A percentile compares a stretch with the other conserved stretches of the same genome.
Conservation (phyloP, 23 tunicate species). For the Ascidia mentula region DNA sequence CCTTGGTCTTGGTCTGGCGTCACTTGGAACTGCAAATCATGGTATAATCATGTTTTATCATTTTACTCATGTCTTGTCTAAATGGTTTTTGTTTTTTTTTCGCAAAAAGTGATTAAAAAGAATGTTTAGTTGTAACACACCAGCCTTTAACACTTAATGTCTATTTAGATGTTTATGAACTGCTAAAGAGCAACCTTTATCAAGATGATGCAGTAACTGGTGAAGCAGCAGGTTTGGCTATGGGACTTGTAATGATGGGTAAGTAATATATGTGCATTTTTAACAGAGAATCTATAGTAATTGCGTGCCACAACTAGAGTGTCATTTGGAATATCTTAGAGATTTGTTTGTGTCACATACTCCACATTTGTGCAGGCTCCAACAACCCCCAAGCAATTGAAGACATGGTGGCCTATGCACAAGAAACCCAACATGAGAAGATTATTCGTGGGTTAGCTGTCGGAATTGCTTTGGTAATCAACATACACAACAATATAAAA, state of each 20-base stretch:
- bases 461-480: slow-evolving; percentile 92
- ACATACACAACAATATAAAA: no score
- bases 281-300: no score
- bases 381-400: slow-evolving; percentile 71
- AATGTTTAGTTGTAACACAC: no score
- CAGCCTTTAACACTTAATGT: no score
- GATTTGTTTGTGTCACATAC: no score
- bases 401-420: slow-evolving; percentile 94
- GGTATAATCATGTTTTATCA: no score
- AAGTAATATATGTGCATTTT: slow-evolving; percentile 6
- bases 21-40: slow-evolving; percentile 90
- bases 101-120: no score
- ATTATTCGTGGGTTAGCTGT: slow-evolving; percentile 96
- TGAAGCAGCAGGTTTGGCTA: slow-evolving; percentile 99
- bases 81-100: no score
- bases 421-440: slow-evolving; percentile 98
- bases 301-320: no score
- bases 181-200: slow-evolving; percentile 72
- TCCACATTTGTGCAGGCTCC: slow-evolving; percentile 61
- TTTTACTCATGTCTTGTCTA: no score
- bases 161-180: slow-evolving; percentile 70
- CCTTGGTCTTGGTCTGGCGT: slow-evolving; percentile 92
- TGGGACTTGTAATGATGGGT: slow-evolving; percentile 99
- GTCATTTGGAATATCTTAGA: no score
- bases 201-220: slow-evolving; percentile 99